phyloP scores from a whole-genome alignment of 1,140 invertebrate species.

The Tetramorium parvispinum region DNA sequence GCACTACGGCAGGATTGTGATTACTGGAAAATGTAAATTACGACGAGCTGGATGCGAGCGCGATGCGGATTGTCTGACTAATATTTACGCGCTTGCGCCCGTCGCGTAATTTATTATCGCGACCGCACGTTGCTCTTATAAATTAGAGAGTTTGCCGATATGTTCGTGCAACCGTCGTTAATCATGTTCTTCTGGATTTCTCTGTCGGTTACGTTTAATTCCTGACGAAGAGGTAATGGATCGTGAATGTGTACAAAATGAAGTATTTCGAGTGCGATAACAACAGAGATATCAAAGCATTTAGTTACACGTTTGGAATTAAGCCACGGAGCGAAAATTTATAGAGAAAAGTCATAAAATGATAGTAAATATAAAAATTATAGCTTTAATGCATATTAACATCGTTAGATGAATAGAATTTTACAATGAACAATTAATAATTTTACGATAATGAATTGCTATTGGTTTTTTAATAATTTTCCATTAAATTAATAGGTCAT shows the following conservation, averaged over 20 bases:
- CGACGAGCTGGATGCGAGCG: constrained; percentile 33
- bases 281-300: background rate
- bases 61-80: constrained; percentile 58
- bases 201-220: constrained; percentile 36
- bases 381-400: background rate
- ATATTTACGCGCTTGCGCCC: constrained; percentile 62
- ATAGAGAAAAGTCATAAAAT: background rate
- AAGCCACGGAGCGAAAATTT: background rate
- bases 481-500: constrained; percentile 27
- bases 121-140: constrained; percentile 50
- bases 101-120: constrained; percentile 61
- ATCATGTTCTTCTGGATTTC: constrained; percentile 56
- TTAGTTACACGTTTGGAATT: background rate
- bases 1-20: constrained; percentile 43
- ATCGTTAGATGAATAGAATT: background rate
- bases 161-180: constrained; percentile 46
- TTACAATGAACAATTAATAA: background rate
- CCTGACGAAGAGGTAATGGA: constrained; percentile 25
- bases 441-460: background rate
- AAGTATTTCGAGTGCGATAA: background rate
- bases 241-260: constrained; percentile 1
- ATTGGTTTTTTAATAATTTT: constrained; percentile 32
- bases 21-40: constrained; percentile 66
- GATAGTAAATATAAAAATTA: background rate
- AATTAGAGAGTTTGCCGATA: constrained; percentile 63